Percentiles rank a stretch among this genome's conserved stretches.
These are phyloP conservation scores for Cephus sareptanus DNA, from an alignment of 2,888 invertebrate species.

Conservation along the genomic window DNA sequence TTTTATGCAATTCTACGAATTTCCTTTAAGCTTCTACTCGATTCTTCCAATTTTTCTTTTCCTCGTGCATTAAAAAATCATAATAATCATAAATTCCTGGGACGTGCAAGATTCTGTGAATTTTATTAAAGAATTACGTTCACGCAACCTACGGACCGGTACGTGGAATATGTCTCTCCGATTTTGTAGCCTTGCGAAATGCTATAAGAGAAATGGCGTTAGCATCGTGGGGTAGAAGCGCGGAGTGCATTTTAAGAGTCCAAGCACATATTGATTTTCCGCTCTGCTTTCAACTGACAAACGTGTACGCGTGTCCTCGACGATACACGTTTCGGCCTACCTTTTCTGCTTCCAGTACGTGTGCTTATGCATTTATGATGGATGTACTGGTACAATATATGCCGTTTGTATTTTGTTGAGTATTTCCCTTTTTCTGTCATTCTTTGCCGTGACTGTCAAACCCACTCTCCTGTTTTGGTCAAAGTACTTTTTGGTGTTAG, in stretches of 20 bases:
- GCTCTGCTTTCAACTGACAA: not conserved
- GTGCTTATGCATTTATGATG: not conserved
- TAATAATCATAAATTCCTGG: not conserved
- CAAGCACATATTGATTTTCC: not conserved
- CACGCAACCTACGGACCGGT: not conserved
- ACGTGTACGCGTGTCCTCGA: not conserved
- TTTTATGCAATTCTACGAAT: not conserved
- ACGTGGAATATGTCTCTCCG: not conserved
- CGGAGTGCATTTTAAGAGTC: not conserved
- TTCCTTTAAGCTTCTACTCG: not conserved
- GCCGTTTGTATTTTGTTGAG: not conserved
- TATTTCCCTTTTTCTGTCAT: not conserved
- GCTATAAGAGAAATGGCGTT: not conserved
- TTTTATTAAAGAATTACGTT: not conserved
- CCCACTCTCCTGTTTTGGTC: not conserved
- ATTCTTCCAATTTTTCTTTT: not conserved
- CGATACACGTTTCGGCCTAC: not conserved
- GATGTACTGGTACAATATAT: not conserved
- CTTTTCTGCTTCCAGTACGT: not conserved
- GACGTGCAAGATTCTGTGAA: too few species aligned
- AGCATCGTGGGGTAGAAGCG: not conserved
- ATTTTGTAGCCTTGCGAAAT: not conserved
- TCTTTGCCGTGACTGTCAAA: not conserved
- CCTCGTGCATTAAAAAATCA: not conserved
- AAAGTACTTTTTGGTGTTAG: not conserved